These are phyloP conservation scores for Tribolium freemani DNA, from an alignment of 2,888 invertebrate genomes.

Conservation along the genomic window DNA sequence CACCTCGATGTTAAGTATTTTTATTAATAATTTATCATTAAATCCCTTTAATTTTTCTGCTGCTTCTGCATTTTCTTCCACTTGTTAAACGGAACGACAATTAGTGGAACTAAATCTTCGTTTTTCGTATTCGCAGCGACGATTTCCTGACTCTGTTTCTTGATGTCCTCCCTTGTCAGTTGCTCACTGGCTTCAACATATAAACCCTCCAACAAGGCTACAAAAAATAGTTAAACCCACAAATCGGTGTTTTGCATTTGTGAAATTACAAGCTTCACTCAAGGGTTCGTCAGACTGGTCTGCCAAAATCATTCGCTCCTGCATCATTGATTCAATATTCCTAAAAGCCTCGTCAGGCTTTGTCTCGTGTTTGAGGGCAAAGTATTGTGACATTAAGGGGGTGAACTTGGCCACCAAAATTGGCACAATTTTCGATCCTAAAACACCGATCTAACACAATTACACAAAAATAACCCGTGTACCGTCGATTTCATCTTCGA, in stretches of 20 bases:
- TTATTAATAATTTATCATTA: not conserved
- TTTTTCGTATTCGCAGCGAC: constrained; percentile 54
- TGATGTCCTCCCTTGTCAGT: constrained; percentile 58
- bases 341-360: constrained; percentile 53
- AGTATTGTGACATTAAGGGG: constrained; percentile 47
- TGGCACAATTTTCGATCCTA: constrained; percentile 53
- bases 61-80: constrained; percentile 23
- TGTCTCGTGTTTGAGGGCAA: constrained; percentile 42
- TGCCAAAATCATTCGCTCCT: constrained; percentile 48
- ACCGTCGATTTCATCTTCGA: constrained; percentile 57
- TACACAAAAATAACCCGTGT: not conserved
- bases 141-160: constrained; percentile 58
- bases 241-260: not conserved
- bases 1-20: not conserved
- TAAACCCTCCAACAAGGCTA: constrained; percentile 56
- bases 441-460: constrained; percentile 1
- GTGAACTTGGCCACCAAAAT: constrained; percentile 51
- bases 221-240: constrained; percentile 21
- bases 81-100: not conserved
- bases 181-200: constrained; percentile 52
- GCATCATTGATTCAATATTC: constrained; percentile 56
- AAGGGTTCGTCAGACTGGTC: constrained; percentile 48
- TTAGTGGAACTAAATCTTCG: constrained; percentile 50
- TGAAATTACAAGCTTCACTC: constrained; percentile 55
- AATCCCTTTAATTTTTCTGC: not conserved